Conservation (phyloP, 2,113 vertebrate genomes). For the Phylloscopus whistleri region DNA sequence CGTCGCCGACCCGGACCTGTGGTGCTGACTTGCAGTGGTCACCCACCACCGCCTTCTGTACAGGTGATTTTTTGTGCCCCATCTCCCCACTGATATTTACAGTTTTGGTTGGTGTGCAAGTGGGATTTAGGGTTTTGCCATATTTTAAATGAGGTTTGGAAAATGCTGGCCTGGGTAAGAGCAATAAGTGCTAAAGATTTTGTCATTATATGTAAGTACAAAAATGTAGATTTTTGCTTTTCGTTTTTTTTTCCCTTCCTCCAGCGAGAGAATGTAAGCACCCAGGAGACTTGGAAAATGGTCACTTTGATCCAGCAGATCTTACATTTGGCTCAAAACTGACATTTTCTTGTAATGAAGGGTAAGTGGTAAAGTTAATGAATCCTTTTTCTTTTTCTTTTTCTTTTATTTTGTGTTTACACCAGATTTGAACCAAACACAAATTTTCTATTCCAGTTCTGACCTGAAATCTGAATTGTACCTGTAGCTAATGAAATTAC, state of each 20-base stretch:
- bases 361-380: constrained; percentile 51
- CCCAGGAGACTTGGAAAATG: background rate
- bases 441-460: background rate
- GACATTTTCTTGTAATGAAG: constrained; percentile 41
- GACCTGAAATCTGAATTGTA: background rate
- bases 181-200: background rate
- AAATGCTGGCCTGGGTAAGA: background rate
- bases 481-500: background rate
- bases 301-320: background rate
- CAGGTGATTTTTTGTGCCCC: background rate
- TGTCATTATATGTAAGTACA: background rate
- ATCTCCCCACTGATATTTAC: fast-evolving
- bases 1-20: fast-evolving
- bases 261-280: background rate
- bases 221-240: background rate
- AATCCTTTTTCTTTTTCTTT: background rate
- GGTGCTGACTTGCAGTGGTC: background rate
- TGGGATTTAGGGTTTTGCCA: background rate
- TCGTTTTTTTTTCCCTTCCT: background rate
- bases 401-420: background rate
- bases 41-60: background rate
- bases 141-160: background rate
- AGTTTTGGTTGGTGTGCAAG: background rate
- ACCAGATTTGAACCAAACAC: background rate
- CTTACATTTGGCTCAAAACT: background rate